These are phyloP conservation scores for Ahaetulla prasina DNA, from an alignment of 2,113 vertebrate genomes.

Conservation along the genomic window DNA sequence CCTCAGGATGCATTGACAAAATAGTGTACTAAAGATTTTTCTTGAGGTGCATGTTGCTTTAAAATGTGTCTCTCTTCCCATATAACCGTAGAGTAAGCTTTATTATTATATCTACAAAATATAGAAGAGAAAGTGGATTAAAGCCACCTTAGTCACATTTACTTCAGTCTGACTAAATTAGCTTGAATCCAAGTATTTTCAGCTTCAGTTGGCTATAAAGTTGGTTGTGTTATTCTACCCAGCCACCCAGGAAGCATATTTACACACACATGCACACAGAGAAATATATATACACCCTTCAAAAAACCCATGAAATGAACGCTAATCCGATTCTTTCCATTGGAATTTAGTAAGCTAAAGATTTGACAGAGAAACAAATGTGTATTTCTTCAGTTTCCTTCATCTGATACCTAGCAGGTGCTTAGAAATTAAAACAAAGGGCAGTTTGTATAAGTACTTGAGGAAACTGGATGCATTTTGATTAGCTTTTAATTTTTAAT, in stretches of 20 bases:
- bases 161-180: constrained; percentile 10
- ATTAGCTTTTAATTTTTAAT: constrained; percentile 52
- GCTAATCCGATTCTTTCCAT: neutral
- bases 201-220: neutral
- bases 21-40: neutral
- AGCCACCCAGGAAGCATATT: neutral
- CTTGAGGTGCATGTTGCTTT: neutral
- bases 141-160: neutral
- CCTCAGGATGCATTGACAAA: neutral
- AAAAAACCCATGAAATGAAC: constrained; percentile 4
- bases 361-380: neutral
- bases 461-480: constrained; percentile 34
- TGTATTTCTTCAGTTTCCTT: neutral
- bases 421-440: neutral
- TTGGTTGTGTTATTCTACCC: neutral
- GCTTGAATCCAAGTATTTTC: neutral
- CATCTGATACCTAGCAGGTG: neutral
- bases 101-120: constrained; percentile 14
- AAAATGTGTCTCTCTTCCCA: neutral
- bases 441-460: neutral
- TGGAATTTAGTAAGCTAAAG: neutral
- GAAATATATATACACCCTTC: neutral
- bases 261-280: neutral
- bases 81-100: neutral
- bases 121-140: constrained; percentile 1